Conservation (phyloP, 2,797 vertebrate genomes). For the Bovichtus variegatus region DNA sequence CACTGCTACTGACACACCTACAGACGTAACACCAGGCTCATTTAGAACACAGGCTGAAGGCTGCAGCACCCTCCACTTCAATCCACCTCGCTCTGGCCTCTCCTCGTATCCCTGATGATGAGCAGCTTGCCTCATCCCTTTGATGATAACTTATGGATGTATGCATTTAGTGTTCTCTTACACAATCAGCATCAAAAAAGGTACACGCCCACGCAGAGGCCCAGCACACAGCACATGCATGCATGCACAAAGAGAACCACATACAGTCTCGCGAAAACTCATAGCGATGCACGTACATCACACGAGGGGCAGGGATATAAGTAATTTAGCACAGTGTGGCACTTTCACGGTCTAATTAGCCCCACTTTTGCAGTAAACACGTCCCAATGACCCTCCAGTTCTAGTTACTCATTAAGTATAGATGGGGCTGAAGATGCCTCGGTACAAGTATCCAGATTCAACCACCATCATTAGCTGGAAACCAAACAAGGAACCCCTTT, state of each 20-base stretch:
- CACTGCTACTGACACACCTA: slow-evolving; percentile 44
- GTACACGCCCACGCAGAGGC: slow-evolving; percentile 54
- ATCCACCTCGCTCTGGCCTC: background rate
- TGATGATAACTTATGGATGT: slow-evolving; percentile 58
- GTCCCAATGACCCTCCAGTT: slow-evolving; percentile 74
- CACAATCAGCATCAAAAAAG: slow-evolving; percentile 67
- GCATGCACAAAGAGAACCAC: slow-evolving; percentile 47
- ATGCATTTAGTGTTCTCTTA: slow-evolving; percentile 62
- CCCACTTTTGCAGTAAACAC: slow-evolving; percentile 80
- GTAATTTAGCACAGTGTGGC: slow-evolving; percentile 79
- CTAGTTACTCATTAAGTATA: slow-evolving; percentile 79
- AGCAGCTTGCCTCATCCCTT: slow-evolving; percentile 41
- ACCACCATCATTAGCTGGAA: background rate
- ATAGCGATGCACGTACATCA: slow-evolving; percentile 23
- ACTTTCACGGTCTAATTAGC: slow-evolving; percentile 84
- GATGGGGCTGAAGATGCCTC: slow-evolving; percentile 59
- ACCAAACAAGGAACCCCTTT: slow-evolving; percentile 14
- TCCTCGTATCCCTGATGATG: background rate
- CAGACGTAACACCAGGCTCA: slow-evolving; percentile 48
- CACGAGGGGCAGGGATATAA: slow-evolving; percentile 61
- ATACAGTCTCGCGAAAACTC: slow-evolving; percentile 16
- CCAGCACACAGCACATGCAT: slow-evolving; percentile 50
- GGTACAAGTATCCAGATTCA: slow-evolving; percentile 8
- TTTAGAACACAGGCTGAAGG: slow-evolving; percentile 28
- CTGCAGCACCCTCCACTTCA: slow-evolving; percentile 26